A percentile compares a stretch with the other conserved stretches of the same genome.
These are phyloP conservation scores for Pristionchus mayeri DNA, from an alignment of 2,888 invertebrate genomes.

Conservation along the genomic window DNA sequence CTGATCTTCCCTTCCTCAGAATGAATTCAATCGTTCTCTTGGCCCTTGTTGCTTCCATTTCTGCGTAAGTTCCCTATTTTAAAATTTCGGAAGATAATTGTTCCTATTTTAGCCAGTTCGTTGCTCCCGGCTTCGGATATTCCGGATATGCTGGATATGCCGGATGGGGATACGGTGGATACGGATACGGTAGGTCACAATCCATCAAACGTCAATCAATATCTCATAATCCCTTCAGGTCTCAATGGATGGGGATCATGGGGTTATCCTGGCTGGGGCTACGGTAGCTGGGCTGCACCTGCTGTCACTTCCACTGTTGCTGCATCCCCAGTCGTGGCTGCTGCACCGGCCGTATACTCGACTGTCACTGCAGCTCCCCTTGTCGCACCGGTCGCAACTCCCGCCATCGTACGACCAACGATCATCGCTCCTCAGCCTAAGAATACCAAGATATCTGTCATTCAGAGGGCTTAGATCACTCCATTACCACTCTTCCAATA, in stretches of 20 bases:
- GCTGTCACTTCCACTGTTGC: neutral
- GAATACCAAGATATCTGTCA: constrained; percentile 44
- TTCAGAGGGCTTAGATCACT: constrained; percentile 36
- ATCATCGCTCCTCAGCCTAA: constrained; percentile 34
- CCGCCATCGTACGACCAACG: constrained; percentile 19
- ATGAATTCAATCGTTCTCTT: constrained; percentile 36
- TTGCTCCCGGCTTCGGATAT: constrained; percentile 18
- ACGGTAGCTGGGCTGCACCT: neutral
- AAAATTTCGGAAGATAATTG: neutral
- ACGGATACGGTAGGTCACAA: neutral
- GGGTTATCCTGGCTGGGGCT: constrained; percentile 31
- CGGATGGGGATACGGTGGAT: constrained; percentile 15
- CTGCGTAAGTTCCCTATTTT: constrained; percentile 12
- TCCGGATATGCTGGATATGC: constrained; percentile 6
- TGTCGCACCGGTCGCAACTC: constrained; percentile 24
- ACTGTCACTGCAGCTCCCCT: constrained; percentile 36
- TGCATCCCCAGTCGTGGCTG: constrained; percentile 20
- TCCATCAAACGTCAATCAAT: neutral
- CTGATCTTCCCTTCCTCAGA: neutral
- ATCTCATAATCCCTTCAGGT: neutral
- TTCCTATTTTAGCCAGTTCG: neutral
- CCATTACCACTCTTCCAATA: neutral
- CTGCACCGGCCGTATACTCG: constrained; percentile 25
- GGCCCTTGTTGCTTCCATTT: constrained; percentile 1
- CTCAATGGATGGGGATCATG: constrained; percentile 29